These are phyloP conservation scores for Ephestia elutella DNA, from an alignment of 1,140 invertebrate genomes.

Conservation along the genomic window DNA sequence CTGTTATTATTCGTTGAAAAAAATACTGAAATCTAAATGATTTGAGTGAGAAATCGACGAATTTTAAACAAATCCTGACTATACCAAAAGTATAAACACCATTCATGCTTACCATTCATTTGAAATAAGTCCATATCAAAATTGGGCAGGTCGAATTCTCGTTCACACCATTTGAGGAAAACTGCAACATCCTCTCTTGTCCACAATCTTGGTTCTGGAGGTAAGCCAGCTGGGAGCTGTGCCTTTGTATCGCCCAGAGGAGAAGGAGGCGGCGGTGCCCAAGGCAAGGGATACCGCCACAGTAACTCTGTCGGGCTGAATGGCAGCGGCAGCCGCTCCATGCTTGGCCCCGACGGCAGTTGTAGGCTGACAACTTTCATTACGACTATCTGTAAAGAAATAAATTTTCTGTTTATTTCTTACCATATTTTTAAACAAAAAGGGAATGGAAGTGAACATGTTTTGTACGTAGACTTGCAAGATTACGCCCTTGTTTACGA, in stretches of 20 bases:
- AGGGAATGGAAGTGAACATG: no score
- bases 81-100: no score
- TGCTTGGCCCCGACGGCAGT: conserved; percentile 69
- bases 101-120: conserved; percentile 88
- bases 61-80: no score
- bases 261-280: conserved; percentile 78
- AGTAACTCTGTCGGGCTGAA: conserved; percentile 81
- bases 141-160: conserved; percentile 93
- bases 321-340: conserved; percentile 72
- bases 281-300: conserved; percentile 87
- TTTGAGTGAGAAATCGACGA: no score
- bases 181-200: conserved; percentile 90
- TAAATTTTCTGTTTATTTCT: background rate
- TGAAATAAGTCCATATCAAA: conserved; percentile 96
- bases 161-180: conserved; percentile 93
- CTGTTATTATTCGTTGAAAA: conserved; percentile 7
- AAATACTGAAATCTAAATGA: conserved; percentile 7
- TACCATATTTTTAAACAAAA: no score
- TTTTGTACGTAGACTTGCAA: no score
- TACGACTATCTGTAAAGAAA: conserved; percentile 51
- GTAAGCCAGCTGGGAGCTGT: conserved; percentile 85
- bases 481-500: no score
- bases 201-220: conserved; percentile 92
- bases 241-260: conserved; percentile 89
- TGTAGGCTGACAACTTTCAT: conserved; percentile 72